phyloP scores from a whole-genome alignment of 2,797 vertebrate species.

The Fundulus diaphanus region DNA sequence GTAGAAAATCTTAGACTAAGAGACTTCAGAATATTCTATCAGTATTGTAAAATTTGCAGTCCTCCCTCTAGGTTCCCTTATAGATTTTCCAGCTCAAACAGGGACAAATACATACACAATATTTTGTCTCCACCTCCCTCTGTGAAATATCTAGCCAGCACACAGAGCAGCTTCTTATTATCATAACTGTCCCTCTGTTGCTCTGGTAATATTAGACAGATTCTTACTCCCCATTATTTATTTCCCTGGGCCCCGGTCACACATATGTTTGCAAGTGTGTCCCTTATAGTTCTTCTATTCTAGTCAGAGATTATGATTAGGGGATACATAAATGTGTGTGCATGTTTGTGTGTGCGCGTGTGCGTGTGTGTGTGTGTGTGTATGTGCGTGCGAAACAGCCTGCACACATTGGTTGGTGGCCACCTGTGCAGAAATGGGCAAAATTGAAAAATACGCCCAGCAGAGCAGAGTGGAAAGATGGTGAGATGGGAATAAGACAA shows the following conservation, averaged over 20 bases:
- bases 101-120: constrained; percentile 27
- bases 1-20: background rate
- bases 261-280: constrained; percentile 37
- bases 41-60: background rate
- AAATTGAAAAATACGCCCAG: constrained; percentile 80
- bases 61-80: background rate
- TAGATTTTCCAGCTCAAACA: constrained; percentile 14
- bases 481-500: constrained; percentile 31
- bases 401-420: constrained; percentile 33
- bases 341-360: too few species aligned
- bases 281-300: constrained; percentile 54
- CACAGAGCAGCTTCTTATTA: constrained; percentile 16
- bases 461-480: constrained; percentile 57
- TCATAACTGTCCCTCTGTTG: constrained; percentile 40
- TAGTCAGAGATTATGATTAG: constrained; percentile 44
- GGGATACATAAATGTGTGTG: background rate
- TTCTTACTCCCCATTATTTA: constrained; percentile 61
- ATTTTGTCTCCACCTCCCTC: constrained; percentile 15
- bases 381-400: constrained; percentile 21
- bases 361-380: background rate
- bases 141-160: constrained; percentile 37
- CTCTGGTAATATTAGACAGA: constrained; percentile 50
- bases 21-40: background rate
- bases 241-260: constrained; percentile 40
- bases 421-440: constrained; percentile 72